A percentile compares a stretch with the other conserved stretches of the same genome.
phyloP scores from a whole-genome alignment of 1,140 invertebrate species.

The Aphaenogaster floridana region DNA sequence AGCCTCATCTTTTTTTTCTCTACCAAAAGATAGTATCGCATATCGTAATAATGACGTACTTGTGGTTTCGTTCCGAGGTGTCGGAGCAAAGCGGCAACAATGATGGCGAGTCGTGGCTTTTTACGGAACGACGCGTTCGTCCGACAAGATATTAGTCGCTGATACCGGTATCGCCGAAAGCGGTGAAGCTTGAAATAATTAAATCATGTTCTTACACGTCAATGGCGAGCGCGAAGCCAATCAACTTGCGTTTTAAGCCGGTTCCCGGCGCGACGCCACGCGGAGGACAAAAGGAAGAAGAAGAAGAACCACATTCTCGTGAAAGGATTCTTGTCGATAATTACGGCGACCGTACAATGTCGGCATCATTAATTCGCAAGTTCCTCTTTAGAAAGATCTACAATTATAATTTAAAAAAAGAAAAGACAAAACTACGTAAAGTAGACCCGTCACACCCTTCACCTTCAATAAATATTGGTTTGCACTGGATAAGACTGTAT shows the following conservation, averaged over 20 bases:
- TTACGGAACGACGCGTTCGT: constrained; percentile 44
- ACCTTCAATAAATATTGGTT: constrained; percentile 9
- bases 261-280: constrained; percentile 6
- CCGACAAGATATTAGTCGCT: constrained; percentile 35
- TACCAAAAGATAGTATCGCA: not conserved
- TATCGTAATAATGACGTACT: constrained; percentile 13
- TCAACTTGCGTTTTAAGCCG: constrained; percentile 67
- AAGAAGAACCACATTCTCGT: not conserved
- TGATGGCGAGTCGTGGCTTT: not conserved
- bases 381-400: not conserved
- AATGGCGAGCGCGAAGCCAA: constrained; percentile 71
- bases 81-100: constrained; percentile 30
- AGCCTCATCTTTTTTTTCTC: not conserved
- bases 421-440: not conserved
- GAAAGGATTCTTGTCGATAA: constrained; percentile 12
- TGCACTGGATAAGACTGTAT: not conserved
- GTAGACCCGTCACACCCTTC: not conserved
- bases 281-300: constrained; percentile 22
- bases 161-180: constrained; percentile 46
- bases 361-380: constrained; percentile 3
- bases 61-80: constrained; percentile 24
- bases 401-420: not conserved
- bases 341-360: not conserved
- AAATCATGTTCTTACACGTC: constrained; percentile 75
- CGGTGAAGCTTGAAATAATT: constrained; percentile 73